These are phyloP conservation scores for Gymnothorax reevesii DNA, from an alignment of 2,797 vertebrate genomes.

Conservation along the genomic window DNA sequence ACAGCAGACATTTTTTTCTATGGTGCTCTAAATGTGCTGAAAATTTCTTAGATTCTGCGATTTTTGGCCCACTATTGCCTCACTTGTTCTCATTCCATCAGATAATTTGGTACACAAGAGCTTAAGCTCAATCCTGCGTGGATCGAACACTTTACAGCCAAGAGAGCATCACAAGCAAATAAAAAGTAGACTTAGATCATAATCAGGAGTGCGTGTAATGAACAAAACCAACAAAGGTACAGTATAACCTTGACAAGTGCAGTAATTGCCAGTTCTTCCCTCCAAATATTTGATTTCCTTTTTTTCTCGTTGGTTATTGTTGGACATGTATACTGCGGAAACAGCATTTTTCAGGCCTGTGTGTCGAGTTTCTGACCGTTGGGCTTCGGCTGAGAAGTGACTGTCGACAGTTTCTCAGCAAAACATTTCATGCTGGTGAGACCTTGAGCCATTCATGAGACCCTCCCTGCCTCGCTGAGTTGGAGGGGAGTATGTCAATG, in stretches of 20 bases:
- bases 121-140: not conserved
- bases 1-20: not conserved
- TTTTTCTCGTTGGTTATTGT: not conserved
- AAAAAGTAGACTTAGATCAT: not conserved
- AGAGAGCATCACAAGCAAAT: not conserved
- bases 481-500: not conserved
- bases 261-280: not conserved
- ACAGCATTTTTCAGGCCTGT: not conserved
- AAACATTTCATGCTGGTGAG: constrained; percentile 11
- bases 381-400: not conserved
- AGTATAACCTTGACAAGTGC: not conserved
- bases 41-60: constrained; percentile 25
- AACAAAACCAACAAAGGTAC: not conserved
- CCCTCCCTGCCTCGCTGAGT: not conserved
- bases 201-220: not conserved
- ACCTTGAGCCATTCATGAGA: not conserved
- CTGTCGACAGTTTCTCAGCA: not conserved
- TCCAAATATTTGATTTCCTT: not conserved
- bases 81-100: constrained; percentile 28
- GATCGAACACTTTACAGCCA: not conserved
- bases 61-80: constrained; percentile 30
- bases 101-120: constrained; percentile 25
- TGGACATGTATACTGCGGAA: not conserved
- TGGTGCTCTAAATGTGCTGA: constrained; percentile 9
- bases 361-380: not conserved